Evolutionary conservation across 2,888 invertebrate genomes (phyloP), one percentile per base, ranked within the genome.

Genomic region (Drosophila helvetica): DNA sequence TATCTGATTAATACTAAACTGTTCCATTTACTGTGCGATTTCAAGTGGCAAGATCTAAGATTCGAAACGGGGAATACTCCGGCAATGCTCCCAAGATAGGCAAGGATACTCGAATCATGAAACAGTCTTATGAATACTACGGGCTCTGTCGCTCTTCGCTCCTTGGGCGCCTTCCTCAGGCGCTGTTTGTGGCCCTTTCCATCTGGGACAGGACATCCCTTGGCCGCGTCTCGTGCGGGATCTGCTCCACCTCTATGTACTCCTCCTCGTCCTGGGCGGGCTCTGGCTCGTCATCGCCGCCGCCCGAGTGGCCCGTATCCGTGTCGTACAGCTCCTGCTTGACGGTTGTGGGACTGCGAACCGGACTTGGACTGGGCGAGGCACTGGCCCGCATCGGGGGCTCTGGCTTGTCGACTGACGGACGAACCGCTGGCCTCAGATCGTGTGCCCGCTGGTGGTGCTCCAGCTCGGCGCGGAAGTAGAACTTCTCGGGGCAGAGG

Each of bases 391-490:
- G 38, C 12, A 30, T 15, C 3, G 48, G 46, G 0, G 48, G 27
- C 45, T 72, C 71, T 17, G 45, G 38, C 17, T 71, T 72, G 3
- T 64, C 18, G 3, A 42, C 8, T 2, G 67, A 45, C 6, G 59
- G 43, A 10, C 9, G 58, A 18, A 47, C 38, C n/a, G 45, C 27
- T 7, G 84, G 79, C 6, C 86, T 55, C 33, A 84, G 74, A 74
- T 94, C 94, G 73, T 94, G 94, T 15, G 93, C 93, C 55, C 94
- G 93, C 10, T 94, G 93, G 90, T 98, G 98, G 90, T 98, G 98
- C 83, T 98, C 97, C 4, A 98, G 92, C 90, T 98, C 98, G 0
- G 97, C 96, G 38, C 96, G 94, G 93, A 98, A 98, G 93, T 97
- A 98, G 92, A 97, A 98, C 80, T 96, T 96, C 75, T 96, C 94